A percentile compares a stretch with the other conserved stretches of the same genome.
Evolutionary conservation across 2,888 invertebrate species (phyloP).

Genomic region (Drosophila aldrichi): DNA sequence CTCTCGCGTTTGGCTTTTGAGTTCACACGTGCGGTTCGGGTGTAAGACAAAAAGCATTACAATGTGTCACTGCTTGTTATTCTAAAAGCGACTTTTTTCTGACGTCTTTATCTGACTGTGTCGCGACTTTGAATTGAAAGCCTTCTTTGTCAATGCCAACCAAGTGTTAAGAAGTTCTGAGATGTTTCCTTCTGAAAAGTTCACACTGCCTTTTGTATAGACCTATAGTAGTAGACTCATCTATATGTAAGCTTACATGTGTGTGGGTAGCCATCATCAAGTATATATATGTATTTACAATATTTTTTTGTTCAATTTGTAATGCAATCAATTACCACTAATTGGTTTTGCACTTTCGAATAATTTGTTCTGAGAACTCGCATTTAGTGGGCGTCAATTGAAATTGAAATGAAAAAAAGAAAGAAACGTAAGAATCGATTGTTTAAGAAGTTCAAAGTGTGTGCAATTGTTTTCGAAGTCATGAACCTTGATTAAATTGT

Average conservation of each 20-base stretch:
- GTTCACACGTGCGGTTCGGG: background rate
- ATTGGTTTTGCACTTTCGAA: conserved; percentile 61
- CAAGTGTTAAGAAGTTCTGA: background rate
- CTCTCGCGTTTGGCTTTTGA: conserved; percentile 24
- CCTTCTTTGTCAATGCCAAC: conserved; percentile 5
- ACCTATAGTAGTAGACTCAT: background rate
- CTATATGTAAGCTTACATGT: conserved; percentile 35
- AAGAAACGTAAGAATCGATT: background rate
- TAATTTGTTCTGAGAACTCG: conserved; percentile 22
- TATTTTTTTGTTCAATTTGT: conserved; percentile 23
- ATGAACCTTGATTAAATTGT: background rate
- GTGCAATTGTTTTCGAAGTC: conserved; percentile 20
- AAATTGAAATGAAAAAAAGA: conserved; percentile 1
- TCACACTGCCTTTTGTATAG: background rate
- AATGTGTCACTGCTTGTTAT: conserved; percentile 6
- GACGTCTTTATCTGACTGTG: background rate
- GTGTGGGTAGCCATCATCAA: conserved; percentile 6
- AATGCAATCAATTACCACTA: conserved; percentile 66
- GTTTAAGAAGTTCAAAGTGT: conserved; percentile 32
- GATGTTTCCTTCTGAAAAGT: background rate
- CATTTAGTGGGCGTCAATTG: conserved; percentile 45
- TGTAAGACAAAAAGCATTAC: conserved; percentile 2
- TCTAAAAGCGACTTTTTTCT: background rate
- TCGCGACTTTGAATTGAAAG: background rate
- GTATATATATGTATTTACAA: background rate